These are phyloP conservation scores for Sphenopsis melanotis DNA, from an alignment of 2,797 vertebrate species.

Conservation along the genomic window DNA sequence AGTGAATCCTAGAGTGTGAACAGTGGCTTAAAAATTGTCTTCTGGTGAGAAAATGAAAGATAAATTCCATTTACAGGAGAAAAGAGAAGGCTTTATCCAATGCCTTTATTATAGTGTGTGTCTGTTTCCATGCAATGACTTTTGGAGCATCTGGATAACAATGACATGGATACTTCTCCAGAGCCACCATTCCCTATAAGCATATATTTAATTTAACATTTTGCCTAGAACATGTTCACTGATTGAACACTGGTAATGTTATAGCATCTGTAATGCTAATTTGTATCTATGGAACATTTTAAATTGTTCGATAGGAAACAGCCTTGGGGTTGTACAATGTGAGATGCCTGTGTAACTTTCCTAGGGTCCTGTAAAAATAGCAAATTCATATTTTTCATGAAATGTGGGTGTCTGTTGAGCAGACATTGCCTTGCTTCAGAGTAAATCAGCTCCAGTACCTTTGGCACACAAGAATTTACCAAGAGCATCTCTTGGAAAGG, in stretches of 20 bases:
- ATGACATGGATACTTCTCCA: not conserved
- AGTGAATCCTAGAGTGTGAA: not conserved
- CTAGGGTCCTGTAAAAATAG: not conserved
- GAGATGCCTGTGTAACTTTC: not conserved
- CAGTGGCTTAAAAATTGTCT: not conserved
- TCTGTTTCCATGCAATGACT: not conserved
- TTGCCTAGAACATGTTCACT: not conserved
- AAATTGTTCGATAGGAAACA: not conserved
- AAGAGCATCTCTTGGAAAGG: not conserved
- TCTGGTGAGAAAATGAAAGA: not conserved
- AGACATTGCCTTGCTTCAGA: not conserved
- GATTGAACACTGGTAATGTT: not conserved
- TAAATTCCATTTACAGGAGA: not conserved
- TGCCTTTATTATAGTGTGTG: not conserved
- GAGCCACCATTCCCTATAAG: not conserved
- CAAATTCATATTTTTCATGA: not conserved
- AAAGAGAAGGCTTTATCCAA: not conserved
- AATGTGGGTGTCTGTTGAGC: not conserved
- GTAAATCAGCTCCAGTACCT: constrained; percentile 7
- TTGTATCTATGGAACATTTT: not conserved
- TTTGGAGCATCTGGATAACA: not conserved
- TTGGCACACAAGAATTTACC: constrained; percentile 40
- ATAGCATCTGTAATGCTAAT: not conserved
- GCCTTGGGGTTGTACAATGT: not conserved
- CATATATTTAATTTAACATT: not conserved